Conservation (phyloP, 2,888 invertebrate species). For the Sphaerophoria taeniata region DNA sequence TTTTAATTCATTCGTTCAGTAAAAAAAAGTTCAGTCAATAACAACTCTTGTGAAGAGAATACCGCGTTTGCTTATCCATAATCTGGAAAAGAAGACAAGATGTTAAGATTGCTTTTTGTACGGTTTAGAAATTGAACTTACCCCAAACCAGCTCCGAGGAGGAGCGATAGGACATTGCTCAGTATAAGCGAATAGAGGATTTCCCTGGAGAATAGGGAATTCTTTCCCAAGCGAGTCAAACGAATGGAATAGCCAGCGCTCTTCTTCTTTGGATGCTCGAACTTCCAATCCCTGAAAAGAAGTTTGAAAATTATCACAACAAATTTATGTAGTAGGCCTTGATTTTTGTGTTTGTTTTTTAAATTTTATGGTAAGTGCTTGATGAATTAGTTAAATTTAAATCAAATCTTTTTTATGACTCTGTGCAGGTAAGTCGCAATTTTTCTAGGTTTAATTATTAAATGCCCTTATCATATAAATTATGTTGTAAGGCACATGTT, state of each 20-base stretch:
- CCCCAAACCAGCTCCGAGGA: slow-evolving; percentile 97
- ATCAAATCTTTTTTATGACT: too few species aligned
- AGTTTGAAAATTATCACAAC: too few species aligned
- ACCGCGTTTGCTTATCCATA: slow-evolving; percentile 86
- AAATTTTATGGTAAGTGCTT: too few species aligned
- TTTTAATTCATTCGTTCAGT: slow-evolving; percentile 59
- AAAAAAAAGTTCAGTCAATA: slow-evolving; percentile 79
- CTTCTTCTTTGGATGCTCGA: slow-evolving; percentile 89
- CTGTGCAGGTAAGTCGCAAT: too few species aligned
- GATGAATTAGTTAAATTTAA: too few species aligned
- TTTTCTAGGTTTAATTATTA: too few species aligned
- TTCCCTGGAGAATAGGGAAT: slow-evolving; percentile 93
- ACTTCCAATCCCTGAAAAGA: slow-evolving; percentile 90
- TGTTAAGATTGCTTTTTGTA: not conserved
- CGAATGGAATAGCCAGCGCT: slow-evolving; percentile 86
- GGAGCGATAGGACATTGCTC: slow-evolving; percentile 94
- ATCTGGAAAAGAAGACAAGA: slow-evolving; percentile 83
- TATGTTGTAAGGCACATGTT: too few species aligned
- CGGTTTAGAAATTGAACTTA: slow-evolving; percentile 82
- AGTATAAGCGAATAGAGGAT: slow-evolving; percentile 94
- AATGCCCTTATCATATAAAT: too few species aligned
- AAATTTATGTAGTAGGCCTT: too few species aligned
- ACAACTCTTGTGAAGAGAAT: slow-evolving; percentile 82
- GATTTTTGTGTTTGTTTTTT: too few species aligned
- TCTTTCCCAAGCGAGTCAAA: slow-evolving; percentile 89